Percentiles rank a stretch among this genome's conserved stretches.
These are phyloP conservation scores for Stichopus chloronotus DNA, from an alignment of 35 echinoderm and acorn worm species.

Conservation along the genomic window DNA sequence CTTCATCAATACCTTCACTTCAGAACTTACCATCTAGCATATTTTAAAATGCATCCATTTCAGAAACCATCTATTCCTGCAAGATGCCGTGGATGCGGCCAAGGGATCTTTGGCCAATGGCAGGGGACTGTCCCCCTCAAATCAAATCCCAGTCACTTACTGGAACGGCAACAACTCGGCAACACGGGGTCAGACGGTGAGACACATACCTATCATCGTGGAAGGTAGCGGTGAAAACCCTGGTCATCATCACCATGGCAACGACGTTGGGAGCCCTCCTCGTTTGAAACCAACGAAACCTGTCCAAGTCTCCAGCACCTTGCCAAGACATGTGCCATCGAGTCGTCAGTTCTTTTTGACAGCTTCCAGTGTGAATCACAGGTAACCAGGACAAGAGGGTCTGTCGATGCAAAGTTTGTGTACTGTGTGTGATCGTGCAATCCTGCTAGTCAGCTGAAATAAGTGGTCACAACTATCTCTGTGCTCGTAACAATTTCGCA, in stretches of 20 bases:
- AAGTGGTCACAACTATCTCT: too few relatives aligned
- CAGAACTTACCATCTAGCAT: neutral
- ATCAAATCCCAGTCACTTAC: neutral
- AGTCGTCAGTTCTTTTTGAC: neutral
- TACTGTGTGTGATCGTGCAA: neutral
- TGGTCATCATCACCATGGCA: neutral
- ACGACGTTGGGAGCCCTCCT: neutral
- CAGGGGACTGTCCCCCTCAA: neutral
- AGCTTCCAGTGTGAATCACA: neutral
- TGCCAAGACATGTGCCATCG: neutral
- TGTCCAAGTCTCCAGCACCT: neutral
- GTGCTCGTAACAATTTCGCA: too few relatives aligned
- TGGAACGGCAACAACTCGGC: neutral
- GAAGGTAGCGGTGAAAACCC: neutral
- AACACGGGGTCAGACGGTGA: neutral
- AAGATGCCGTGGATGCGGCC: constrained; percentile 7
- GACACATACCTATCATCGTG: neutral
- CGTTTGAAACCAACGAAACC: neutral
- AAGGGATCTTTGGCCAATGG: neutral
- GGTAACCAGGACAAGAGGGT: neutral
- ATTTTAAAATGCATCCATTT: neutral
- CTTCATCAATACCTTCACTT: neutral
- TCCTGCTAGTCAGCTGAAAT: neutral
- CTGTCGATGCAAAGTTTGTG: neutral
- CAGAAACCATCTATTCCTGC: neutral